Conservation (phyloP, 2,113 vertebrate species). For the Elgaria multicarinata region DNA sequence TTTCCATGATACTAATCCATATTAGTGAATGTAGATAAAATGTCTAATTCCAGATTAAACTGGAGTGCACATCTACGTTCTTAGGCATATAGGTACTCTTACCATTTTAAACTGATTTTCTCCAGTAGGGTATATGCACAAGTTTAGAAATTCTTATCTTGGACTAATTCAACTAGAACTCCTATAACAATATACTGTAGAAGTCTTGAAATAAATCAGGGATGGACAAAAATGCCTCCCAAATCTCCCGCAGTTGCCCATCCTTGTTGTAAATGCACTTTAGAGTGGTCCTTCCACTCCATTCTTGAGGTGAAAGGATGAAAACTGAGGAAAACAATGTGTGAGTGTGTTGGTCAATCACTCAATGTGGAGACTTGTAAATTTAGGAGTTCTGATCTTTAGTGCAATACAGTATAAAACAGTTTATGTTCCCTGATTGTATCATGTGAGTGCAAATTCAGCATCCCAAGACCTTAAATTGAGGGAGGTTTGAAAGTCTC, state of each 20-base stretch:
- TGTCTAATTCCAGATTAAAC: background rate
- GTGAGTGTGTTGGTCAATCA: background rate
- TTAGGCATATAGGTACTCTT: background rate
- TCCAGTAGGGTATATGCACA: background rate
- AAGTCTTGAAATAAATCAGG: background rate
- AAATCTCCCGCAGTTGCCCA: too few relatives aligned
- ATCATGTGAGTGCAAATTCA: background rate
- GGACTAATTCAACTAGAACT: background rate
- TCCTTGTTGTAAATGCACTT: too few relatives aligned
- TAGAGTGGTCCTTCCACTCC: too few relatives aligned
- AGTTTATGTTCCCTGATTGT: background rate
- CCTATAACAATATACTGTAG: too few relatives aligned
- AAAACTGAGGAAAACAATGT: background rate
- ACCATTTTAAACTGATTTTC: background rate
- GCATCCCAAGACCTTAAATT: background rate
- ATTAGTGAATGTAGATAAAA: background rate
- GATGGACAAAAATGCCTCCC: background rate
- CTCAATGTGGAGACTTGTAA: background rate
- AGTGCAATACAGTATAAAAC: background rate
- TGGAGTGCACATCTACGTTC: background rate
- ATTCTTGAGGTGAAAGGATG: background rate
- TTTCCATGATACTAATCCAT: background rate
- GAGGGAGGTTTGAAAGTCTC: background rate
- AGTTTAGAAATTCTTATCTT: too few relatives aligned
- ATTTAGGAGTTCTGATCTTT: background rate